Evolutionary conservation across 2,888 invertebrate genomes (phyloP), one percentile per base, ranked within the genome.

Genomic region (Drosophila rellima): DNA sequence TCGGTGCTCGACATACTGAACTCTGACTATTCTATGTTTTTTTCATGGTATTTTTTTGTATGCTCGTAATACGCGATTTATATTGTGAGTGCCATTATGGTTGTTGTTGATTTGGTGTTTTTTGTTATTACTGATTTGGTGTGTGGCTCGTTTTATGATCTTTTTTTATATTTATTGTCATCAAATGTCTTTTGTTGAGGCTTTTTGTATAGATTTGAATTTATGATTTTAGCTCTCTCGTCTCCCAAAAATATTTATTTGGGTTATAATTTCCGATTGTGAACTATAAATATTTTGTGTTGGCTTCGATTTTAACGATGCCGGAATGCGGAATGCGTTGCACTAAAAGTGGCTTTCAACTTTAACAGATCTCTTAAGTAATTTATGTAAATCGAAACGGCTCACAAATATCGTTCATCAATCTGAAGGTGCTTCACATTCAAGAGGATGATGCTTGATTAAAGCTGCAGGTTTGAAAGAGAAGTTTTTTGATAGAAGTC

Each of bases 191-290:
- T 77, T 68, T 63, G 76, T 71, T 40, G 44, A 47, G 57, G 74
- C 55, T 64, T 59, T 77, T 74, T 65, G 70, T 59, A 61, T 63
- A 26, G 64, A 63, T 68, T 76, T 54, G 54, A 69, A 66, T 79
- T 78, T 78, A 78, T 78, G 78, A 73, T 54, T 54, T 61, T 33
- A 23, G 42, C 50, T 70, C 50, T 70, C 44, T 63, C 63, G 75
- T 60, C 73, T 64, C 55, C 47, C 47, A 33, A 56, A 57, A 50
- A 64, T 47, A 70, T 61, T 69, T 69, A 69, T 74, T 69, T 73
- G 52, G 52, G 68, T 45, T 72, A 76, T 80, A 80, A 78, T 78
- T 78, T 75, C 23, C 51, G 71, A 79, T 74, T 66, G 59, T 52
- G 48, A 65, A 35, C 75, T 70, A 77, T 70, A 67, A 74, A 74